Conservation (phyloP, 2,797 vertebrate genomes). For the Orientallactaga sibirica region DNA sequence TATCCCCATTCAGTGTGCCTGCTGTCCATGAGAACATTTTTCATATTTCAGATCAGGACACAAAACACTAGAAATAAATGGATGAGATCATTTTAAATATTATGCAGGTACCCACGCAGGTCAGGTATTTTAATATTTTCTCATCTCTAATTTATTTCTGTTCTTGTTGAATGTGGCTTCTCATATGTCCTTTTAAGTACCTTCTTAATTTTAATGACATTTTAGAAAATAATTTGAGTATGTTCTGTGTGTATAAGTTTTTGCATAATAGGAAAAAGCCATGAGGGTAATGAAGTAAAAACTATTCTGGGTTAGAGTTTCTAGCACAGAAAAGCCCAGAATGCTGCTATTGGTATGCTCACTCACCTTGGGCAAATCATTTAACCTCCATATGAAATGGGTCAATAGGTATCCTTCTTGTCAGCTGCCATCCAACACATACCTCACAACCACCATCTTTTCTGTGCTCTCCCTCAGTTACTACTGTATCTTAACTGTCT, state of each 20-base stretch:
- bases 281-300: constrained; percentile 71
- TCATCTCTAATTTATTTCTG: constrained; percentile 82
- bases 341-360: background rate
- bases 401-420: background rate
- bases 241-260: constrained; percentile 68
- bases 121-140: constrained; percentile 83
- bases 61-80: constrained; percentile 79
- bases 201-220: constrained; percentile 84
- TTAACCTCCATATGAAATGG: constrained; percentile 31
- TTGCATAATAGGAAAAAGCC: constrained; percentile 67
- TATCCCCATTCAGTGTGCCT: constrained; percentile 71
- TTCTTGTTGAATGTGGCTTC: constrained; percentile 80
- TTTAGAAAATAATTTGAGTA: constrained; percentile 78
- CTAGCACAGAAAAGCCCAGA: constrained; percentile 29
- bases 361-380: constrained; percentile 14
- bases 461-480: background rate
- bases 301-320: constrained; percentile 58
- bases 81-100: constrained; percentile 82
- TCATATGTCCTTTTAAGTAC: constrained; percentile 79
- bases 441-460: background rate
- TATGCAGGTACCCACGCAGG: constrained; percentile 80
- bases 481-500: background rate
- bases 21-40: constrained; percentile 78
- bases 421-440: background rate
- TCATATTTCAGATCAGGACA: constrained; percentile 81